Evolutionary conservation across 2,888 invertebrate genomes (phyloP).

Genomic region (Rhopalosiphum nymphaeae): DNA sequence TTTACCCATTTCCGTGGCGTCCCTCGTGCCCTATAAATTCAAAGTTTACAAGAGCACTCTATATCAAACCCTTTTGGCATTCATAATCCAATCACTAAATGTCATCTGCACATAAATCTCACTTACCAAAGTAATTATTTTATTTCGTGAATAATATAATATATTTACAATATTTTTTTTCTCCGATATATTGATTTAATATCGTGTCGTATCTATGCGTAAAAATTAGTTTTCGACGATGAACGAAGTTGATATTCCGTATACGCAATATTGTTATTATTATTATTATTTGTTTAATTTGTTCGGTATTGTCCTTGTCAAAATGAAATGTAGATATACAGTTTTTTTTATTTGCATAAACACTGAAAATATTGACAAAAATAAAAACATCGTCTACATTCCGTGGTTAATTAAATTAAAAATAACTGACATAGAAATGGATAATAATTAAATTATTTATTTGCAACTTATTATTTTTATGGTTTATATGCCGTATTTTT

Average conservation of each 20-base stretch:
- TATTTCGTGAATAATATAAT: slow-evolving; percentile 1
- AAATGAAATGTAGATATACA: background rate
- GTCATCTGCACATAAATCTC: slow-evolving; percentile 39
- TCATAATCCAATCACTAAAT: slow-evolving; percentile 34
- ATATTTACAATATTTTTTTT: background rate
- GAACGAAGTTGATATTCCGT: background rate
- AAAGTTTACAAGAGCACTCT: slow-evolving; percentile 31
- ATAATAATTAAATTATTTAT: background rate
- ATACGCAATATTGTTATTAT: background rate
- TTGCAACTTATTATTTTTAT: background rate
- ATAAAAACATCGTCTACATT: background rate
- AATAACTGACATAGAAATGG: background rate
- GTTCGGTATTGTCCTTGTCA: background rate
- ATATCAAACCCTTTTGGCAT: slow-evolving; percentile 26
- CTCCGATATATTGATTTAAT: background rate
- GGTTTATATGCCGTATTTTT: background rate
- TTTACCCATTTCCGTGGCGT: background rate
- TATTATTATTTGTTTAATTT: background rate
- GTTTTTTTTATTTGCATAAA: background rate
- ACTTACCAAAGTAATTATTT: background rate
- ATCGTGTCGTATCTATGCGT: background rate
- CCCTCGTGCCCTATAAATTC: slow-evolving; percentile 44
- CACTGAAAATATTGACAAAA: background rate
- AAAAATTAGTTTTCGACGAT: background rate
- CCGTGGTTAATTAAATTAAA: background rate